phyloP scores from a whole-genome alignment of 2,797 vertebrate genomes.

The Podargus strigoides region DNA sequence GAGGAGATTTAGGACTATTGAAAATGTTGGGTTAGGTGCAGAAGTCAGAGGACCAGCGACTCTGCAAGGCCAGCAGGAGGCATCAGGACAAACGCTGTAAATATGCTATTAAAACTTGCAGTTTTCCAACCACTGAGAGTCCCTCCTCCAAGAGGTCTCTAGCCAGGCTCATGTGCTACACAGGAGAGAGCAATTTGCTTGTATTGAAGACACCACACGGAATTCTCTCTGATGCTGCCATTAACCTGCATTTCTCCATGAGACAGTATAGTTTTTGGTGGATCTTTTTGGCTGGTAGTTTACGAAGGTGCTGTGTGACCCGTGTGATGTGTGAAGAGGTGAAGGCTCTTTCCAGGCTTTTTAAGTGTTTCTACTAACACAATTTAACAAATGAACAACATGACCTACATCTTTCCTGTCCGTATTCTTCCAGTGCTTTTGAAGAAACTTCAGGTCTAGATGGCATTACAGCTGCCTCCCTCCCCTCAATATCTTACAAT shows the following conservation, averaged over 20 bases:
- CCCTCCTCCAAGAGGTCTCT: too few relatives aligned
- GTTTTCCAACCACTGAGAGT: accelerated
- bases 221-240: neutral
- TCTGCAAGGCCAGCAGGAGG: neutral
- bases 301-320: neutral
- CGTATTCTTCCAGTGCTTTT: neutral
- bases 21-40: neutral
- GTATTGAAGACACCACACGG: accelerated
- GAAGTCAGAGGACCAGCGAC: neutral
- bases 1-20: neutral
- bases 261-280: neutral
- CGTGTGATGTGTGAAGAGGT: neutral
- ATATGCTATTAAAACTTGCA: neutral
- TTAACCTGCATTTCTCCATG: neutral
- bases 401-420: neutral
- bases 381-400: neutral
- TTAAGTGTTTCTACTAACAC: neutral
- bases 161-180: neutral
- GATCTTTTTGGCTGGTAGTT: neutral
- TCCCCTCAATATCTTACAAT: neutral
- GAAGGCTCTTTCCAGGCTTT: neutral
- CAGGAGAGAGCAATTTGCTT: neutral
- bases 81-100: neutral
- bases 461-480: neutral
- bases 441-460: neutral